phyloP scores from a whole-genome alignment of 2,888 invertebrate species.

The Volucella inanis region DNA sequence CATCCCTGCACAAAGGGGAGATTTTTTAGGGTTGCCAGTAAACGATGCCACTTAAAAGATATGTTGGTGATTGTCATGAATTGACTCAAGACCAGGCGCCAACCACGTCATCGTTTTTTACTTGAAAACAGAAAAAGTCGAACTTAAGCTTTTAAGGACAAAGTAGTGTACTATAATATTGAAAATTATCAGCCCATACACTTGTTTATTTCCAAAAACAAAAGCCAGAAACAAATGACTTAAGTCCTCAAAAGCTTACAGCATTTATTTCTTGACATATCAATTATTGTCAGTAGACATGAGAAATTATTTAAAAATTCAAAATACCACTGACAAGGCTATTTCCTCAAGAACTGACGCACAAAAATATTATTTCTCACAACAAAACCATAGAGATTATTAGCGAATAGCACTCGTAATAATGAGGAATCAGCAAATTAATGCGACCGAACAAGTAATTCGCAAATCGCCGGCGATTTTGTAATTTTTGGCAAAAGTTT shows the following conservation, averaged over 20 bases:
- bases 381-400: constrained; percentile 19
- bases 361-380: constrained; percentile 15
- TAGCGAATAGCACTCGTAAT: constrained; percentile 7
- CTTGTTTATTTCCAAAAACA: too few species aligned
- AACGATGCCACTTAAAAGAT: neutral
- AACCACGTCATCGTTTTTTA: neutral
- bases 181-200: too few species aligned
- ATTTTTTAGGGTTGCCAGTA: neutral
- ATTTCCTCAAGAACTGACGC: neutral
- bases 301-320: constrained; percentile 6
- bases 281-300: neutral
- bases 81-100: constrained; percentile 2
- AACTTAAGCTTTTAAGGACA: constrained; percentile 19
- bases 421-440: constrained; percentile 26
- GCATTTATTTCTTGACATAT: constrained; percentile 7
- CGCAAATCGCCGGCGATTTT: constrained; percentile 12
- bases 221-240: neutral
- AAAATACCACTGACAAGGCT: constrained; percentile 37
- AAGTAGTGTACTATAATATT: too few species aligned
- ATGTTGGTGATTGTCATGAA: neutral
- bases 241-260: neutral
- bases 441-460: constrained; percentile 1
- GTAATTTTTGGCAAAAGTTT: constrained; percentile 42
- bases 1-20: neutral
- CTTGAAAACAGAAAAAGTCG: neutral